These are phyloP conservation scores for Montipora cactus DNA, from an alignment of 64 coral and sea anemone species.

Conservation along the genomic window DNA sequence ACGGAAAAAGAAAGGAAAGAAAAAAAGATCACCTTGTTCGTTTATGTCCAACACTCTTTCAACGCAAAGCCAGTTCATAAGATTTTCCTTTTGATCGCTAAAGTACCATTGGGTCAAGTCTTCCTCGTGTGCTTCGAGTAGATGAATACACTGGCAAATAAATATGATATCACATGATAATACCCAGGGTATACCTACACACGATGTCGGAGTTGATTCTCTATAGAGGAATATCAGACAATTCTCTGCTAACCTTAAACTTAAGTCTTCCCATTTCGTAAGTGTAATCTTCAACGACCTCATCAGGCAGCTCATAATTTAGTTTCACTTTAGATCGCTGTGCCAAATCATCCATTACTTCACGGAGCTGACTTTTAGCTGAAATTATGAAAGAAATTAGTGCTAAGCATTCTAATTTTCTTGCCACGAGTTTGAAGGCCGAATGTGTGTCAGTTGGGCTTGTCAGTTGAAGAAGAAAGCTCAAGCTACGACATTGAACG, in stretches of 20 bases:
- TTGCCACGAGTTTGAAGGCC: no score
- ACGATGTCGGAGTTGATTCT: neutral
- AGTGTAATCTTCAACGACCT: constrained; percentile 93
- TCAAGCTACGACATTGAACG: no score
- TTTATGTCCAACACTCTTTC: constrained; percentile 63
- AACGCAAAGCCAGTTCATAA: constrained; percentile 76
- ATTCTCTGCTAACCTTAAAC: constrained; percentile 70
- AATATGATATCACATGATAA: neutral
- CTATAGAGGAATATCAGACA: neutral
- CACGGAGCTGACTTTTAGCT: constrained; percentile 90
- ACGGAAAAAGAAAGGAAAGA: neutral
- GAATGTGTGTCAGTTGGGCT: no score
- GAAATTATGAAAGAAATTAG: neutral
- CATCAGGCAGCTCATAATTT: constrained; percentile 86
- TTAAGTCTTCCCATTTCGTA: constrained; percentile 88
- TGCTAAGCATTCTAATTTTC: neutral
- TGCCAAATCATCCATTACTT: constrained; percentile 79
- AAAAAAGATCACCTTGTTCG: constrained; percentile 46
- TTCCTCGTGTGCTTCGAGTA: constrained; percentile 81
- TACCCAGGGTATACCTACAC: neutral
- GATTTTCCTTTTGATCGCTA: constrained; percentile 63
- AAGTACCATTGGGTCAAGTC: constrained; percentile 85
- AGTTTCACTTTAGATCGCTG: constrained; percentile 82
- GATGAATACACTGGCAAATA: constrained; percentile 80
- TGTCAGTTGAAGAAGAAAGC: no score